phyloP scores from a whole-genome alignment of 2,113 vertebrate species.

The Electrona antarctica region DNA sequence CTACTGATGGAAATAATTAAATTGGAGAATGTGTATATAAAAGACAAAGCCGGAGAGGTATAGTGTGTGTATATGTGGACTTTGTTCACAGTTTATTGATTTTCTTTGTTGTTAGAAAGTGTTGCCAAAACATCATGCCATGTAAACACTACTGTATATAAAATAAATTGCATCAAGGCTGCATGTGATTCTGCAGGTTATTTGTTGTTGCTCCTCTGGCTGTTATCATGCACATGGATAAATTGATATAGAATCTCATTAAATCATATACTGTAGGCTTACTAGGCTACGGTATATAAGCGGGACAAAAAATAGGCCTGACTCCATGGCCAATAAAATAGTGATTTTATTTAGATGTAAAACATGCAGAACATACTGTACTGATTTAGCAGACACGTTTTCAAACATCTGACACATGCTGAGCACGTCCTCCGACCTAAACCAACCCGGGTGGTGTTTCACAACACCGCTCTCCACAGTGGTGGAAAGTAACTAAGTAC shows the following conservation, averaged over 20 bases:
- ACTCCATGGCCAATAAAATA: no score
- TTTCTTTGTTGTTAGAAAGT: background rate
- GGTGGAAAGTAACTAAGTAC: no score
- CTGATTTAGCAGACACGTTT: no score
- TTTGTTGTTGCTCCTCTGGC: constrained; percentile 9
- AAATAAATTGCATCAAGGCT: constrained; percentile 27
- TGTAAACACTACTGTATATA: constrained; percentile 4
- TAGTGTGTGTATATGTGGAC: no score
- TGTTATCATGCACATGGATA: constrained; percentile 8
- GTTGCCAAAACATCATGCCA: background rate
- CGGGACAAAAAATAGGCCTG: background rate
- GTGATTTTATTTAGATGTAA: no score
- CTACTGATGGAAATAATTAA: background rate
- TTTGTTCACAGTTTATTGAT: background rate
- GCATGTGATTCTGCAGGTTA: constrained; percentile 18
- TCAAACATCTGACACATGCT: no score
- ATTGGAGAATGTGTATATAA: background rate
- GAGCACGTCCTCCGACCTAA: no score
- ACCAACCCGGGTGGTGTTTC: no score
- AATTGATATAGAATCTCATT: constrained; percentile 15
- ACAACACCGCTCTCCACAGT: no score
- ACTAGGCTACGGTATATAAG: background rate
- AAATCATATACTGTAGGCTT: constrained; percentile 19
- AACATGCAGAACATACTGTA: no score
- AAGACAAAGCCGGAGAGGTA: background rate